phyloP scores from a whole-genome alignment of 2,797 vertebrate species.

The Oryzias dopingdopingensis region DNA sequence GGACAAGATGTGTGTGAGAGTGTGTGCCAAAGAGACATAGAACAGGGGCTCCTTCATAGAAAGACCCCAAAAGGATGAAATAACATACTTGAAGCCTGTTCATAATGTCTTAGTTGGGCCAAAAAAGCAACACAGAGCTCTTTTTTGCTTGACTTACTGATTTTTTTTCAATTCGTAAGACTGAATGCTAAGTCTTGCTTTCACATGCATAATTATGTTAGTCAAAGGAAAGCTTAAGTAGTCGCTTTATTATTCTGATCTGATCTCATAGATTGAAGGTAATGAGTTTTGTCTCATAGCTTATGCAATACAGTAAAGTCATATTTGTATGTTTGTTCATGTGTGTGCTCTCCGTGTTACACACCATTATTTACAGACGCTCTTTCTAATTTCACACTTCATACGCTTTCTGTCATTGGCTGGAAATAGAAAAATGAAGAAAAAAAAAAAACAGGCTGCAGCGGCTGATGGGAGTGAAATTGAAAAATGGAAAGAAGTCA shows the following conservation, averaged over 20 bases:
- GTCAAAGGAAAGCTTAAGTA: constrained; percentile 43
- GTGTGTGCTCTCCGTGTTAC: constrained; percentile 61
- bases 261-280: constrained; percentile 53
- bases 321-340: constrained; percentile 37
- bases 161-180: constrained; percentile 20
- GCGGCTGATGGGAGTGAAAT: constrained; percentile 74
- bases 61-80: constrained; percentile 55
- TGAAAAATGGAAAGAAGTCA: constrained; percentile 75
- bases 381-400: constrained; percentile 80
- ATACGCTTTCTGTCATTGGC: constrained; percentile 69
- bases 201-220: constrained; percentile 54
- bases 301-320: constrained; percentile 54
- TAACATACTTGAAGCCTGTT: constrained; percentile 61
- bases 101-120: constrained; percentile 32
- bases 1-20: constrained; percentile 39
- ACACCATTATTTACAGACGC: constrained; percentile 72
- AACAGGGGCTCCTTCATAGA: constrained; percentile 64
- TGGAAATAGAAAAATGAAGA: constrained; percentile 70
- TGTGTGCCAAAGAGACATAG: constrained; percentile 55
- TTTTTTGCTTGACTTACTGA: constrained; percentile 25
- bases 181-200: constrained; percentile 25
- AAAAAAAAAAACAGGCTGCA: constrained; percentile 64
- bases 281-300: constrained; percentile 63
- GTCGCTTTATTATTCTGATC: constrained; percentile 39
- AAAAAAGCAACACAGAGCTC: constrained; percentile 22